These are phyloP conservation scores for Mactra quadrangularis DNA, from an alignment of 1,140 invertebrate genomes.

Conservation along the genomic window DNA sequence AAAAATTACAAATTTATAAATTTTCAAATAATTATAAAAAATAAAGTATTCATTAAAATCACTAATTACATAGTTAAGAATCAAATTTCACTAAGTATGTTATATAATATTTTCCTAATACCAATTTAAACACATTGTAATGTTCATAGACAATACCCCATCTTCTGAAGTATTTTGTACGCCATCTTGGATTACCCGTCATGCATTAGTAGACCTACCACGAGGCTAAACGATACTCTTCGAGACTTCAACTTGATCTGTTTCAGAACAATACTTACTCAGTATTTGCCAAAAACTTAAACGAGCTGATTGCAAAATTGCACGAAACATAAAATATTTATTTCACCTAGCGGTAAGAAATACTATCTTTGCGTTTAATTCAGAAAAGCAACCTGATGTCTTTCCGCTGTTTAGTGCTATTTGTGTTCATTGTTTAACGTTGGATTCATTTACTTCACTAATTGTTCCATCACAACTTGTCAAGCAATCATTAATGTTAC, in stretches of 20 bases:
- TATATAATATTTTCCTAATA: slow-evolving; percentile 56
- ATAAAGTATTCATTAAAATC: slow-evolving; percentile 52
- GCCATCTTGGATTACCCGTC: slow-evolving; percentile 61
- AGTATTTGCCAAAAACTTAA: slow-evolving; percentile 24
- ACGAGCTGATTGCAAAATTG: slow-evolving; percentile 36
- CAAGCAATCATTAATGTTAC: slow-evolving; percentile 48
- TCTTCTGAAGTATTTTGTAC: slow-evolving; percentile 55
- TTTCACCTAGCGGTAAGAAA: slow-evolving; percentile 33
- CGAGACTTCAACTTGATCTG: slow-evolving; percentile 52
- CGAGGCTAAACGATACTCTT: slow-evolving; percentile 37
- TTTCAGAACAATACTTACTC: slow-evolving; percentile 37
- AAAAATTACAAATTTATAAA: slow-evolving; percentile 46
- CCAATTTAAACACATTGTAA: slow-evolving; percentile 5
- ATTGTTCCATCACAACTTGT: slow-evolving; percentile 26
- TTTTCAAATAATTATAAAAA: slow-evolving; percentile 41
- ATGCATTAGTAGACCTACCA: slow-evolving; percentile 61
- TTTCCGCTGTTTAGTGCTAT: slow-evolving; percentile 37
- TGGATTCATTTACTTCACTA: slow-evolving; percentile 34
- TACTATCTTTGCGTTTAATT: slow-evolving; percentile 47
- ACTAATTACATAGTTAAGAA: slow-evolving; percentile 56
- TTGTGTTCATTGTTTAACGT: slow-evolving; percentile 15
- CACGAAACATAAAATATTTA: slow-evolving; percentile 45
- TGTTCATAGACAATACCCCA: slow-evolving; percentile 51
- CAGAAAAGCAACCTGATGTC: slow-evolving; percentile 4
- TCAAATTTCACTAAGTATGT: slow-evolving; percentile 48